These are phyloP conservation scores for Cepaea nemoralis DNA, from an alignment of 1,140 invertebrate species.

Conservation along the genomic window DNA sequence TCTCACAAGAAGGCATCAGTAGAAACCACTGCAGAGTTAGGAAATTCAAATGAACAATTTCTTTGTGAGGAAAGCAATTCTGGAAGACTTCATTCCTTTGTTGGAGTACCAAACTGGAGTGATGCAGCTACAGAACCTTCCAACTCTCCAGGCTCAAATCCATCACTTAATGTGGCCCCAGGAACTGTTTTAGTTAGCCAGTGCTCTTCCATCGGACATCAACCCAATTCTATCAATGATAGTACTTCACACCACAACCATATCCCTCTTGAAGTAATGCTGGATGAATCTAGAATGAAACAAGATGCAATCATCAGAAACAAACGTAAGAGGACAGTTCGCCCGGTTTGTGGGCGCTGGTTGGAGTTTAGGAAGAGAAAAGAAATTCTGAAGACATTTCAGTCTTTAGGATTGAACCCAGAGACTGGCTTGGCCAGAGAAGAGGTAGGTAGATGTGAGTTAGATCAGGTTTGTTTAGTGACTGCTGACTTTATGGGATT, in stretches of 20 bases:
- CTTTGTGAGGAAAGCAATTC: not conserved
- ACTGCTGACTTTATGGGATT: not conserved
- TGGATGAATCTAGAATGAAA: constrained; percentile 50
- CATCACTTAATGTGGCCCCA: no score
- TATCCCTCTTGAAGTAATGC: no score
- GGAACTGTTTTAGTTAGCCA: no score
- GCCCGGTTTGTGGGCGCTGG: constrained; percentile 52
- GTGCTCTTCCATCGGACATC: no score
- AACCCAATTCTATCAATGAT: no score
- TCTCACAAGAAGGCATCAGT: not conserved
- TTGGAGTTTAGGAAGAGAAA: constrained; percentile 44
- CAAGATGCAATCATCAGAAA: constrained; percentile 56
- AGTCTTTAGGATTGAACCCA: not conserved
- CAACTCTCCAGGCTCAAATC: no score
- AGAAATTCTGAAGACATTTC: not conserved
- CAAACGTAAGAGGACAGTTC: constrained; percentile 47
- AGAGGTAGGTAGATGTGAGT: constrained; percentile 3
- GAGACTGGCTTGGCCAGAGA: constrained; percentile 38
- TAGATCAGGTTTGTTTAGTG: no score
- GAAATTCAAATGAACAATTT: not conserved
- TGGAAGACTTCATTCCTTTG: not conserved
- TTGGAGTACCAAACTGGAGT: no score
- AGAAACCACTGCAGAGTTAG: not conserved
- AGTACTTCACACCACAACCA: no score
- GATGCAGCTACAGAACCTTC: no score